phyloP scores from a whole-genome alignment of 2,797 vertebrate genomes.

The Muraenolepis orangiensis region DNA sequence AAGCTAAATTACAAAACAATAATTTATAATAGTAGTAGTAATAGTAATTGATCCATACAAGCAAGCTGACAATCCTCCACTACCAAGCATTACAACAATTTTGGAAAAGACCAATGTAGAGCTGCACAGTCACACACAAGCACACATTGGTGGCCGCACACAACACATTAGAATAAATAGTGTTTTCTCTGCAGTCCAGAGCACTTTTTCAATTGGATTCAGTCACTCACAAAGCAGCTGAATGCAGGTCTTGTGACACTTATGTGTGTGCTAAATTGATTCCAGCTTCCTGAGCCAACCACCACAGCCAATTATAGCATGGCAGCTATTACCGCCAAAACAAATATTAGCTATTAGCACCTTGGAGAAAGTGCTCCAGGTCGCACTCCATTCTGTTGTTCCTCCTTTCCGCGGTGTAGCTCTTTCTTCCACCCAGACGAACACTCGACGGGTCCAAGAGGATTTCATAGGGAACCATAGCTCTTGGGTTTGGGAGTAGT shows the following conservation, averaged over 20 bases:
- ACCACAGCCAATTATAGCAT: conserved; percentile 50
- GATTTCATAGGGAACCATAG: conserved; percentile 17
- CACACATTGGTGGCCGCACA: background rate
- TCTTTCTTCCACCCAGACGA: conserved; percentile 12
- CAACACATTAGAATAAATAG: background rate
- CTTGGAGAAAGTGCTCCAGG: background rate
- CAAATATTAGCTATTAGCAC: conserved; percentile 34
- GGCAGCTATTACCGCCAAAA: conserved; percentile 33
- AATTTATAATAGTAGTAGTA: background rate
- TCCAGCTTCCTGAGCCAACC: conserved; percentile 40
- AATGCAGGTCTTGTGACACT: conserved; percentile 39
- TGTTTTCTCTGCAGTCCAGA: background rate
- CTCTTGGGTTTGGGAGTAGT: conserved; percentile 12
- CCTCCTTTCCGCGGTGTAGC: background rate
- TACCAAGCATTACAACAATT: background rate
- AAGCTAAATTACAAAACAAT: no score
- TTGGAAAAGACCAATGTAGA: background rate
- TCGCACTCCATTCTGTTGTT: conserved; percentile 22
- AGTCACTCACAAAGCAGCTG: conserved; percentile 45
- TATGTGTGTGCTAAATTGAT: conserved; percentile 37
- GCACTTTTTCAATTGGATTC: conserved; percentile 51
- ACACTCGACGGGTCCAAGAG: conserved; percentile 19
- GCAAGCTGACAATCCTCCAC: conserved; percentile 25
- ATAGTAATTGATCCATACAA: conserved; percentile 17
- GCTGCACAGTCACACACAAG: conserved; percentile 6